A percentile compares a stretch with the other conserved stretches of the same genome.
phyloP scores from a whole-genome alignment of 2,113 vertebrate species.

The Phoenicopterus ruber region DNA sequence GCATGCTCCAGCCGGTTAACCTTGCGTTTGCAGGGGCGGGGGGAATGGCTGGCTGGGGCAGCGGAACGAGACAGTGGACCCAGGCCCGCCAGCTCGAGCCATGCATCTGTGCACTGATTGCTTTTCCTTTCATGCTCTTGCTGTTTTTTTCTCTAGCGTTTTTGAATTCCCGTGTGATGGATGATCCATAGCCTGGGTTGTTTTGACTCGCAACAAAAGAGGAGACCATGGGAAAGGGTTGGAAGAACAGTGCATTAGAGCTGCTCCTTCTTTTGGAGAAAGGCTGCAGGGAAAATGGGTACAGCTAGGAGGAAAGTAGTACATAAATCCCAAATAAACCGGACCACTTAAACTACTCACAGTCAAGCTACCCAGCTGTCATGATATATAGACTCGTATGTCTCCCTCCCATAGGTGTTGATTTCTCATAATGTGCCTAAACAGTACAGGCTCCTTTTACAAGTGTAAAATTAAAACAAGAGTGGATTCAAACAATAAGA shows the following conservation, averaged over 20 bases:
- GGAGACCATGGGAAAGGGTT: neutral
- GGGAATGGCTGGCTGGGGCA: neutral
- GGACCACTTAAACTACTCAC: neutral
- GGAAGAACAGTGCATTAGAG: neutral
- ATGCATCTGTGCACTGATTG: neutral
- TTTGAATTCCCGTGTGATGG: neutral
- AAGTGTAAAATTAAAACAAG: neutral
- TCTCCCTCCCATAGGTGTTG: neutral
- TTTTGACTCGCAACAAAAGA: neutral
- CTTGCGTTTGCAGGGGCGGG: too few relatives aligned
- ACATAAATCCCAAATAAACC: neutral
- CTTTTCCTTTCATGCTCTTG: neutral
- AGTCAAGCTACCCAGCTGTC: neutral
- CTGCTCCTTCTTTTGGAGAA: neutral
- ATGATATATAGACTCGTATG: neutral
- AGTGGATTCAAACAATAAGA: neutral
- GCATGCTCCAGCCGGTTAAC: neutral
- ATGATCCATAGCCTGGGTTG: neutral
- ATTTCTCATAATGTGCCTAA: neutral
- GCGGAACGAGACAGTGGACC: neutral
- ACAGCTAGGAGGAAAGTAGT: neutral
- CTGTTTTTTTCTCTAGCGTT: neutral
- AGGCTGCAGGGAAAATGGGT: neutral
- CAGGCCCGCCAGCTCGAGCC: neutral
- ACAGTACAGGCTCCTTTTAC: neutral